Evolutionary conservation across 64 coral and sea anemone genomes (phyloP), one percentile per base, ranked within the genome.

Genomic region (Montipora efflorescens): DNA sequence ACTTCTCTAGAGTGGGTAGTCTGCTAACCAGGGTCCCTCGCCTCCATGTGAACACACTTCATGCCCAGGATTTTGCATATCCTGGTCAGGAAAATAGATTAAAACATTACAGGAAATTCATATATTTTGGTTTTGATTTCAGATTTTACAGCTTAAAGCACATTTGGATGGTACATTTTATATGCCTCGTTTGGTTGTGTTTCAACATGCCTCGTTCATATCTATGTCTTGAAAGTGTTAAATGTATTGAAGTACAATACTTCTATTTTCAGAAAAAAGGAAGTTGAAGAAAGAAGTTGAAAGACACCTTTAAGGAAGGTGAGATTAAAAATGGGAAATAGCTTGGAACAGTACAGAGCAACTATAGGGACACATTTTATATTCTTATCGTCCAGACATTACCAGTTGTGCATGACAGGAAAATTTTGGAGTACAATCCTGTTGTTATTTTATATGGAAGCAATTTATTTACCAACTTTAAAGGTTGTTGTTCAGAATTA

Each of bases 341-440:
- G 72, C 68, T 89, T 89, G 50, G 73, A 89, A 89, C 87, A 89
- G 51, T 89, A 89, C 87, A 77, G 87, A 89, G 87, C 87, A 89
- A 13, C 87, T 89, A 45, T 89, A 89, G 73, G 87, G 47, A 89
- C 87, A 74, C 73, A 89, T 77, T 15, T 13, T 89, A 77, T 89
- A 77, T 89, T 89, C 19, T 51, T 77, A 77, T 52, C 15, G n/a
- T 89, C 73, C 49, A 89, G 87, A 45, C 28, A 36, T 36, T 36
- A 36, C 28, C 28, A 36, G 28, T 36, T 36, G 28, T 36, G 28
- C 1, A 36, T 36, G 28, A 36, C 28, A 36, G 28, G 28, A 36
- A 36, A 36, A 36, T 36, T 36, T 36, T 36, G 28, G 28, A 36
- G 28, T 36, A 36, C 28, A 36, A 36, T 36, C 28, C 28, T 36